Evolutionary conservation across 2,113 vertebrate species (phyloP).

Genomic region (Chloropsis hardwickii): DNA sequence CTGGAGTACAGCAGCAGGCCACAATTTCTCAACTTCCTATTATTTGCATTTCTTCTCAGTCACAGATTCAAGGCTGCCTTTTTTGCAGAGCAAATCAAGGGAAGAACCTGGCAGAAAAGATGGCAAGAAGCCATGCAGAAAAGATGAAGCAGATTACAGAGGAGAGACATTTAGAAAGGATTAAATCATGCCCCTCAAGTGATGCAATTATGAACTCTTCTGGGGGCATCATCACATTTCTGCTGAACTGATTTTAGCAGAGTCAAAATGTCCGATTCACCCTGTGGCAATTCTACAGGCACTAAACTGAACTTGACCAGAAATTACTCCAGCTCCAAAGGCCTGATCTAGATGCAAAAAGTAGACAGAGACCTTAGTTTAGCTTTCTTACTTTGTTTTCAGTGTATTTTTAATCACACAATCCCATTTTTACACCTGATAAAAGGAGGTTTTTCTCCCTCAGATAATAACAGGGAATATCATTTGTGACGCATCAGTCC

Average conservation of each 20-base stretch:
- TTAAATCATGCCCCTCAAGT: neutral
- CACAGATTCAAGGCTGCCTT: neutral
- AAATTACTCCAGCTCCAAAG: neutral
- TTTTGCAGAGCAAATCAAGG: neutral
- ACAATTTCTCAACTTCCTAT: neutral
- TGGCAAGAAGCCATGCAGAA: neutral
- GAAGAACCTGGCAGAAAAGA: neutral
- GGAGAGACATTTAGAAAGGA: neutral
- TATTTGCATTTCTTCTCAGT: neutral
- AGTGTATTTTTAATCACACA: neutral
- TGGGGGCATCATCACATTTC: neutral
- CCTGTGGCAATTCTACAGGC: neutral
- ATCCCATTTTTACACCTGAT: neutral
- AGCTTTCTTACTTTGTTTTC: neutral
- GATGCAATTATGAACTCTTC: neutral
- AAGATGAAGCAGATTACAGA: neutral
- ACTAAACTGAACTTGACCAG: neutral
- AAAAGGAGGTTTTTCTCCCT: neutral
- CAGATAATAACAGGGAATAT: neutral
- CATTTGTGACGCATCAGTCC: accelerated
- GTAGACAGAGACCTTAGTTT: accelerated
- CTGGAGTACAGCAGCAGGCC: neutral
- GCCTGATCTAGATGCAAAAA: neutral
- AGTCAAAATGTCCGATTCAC: neutral
- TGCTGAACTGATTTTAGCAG: neutral